Percentiles rank a stretch among this genome's conserved stretches.
These are phyloP conservation scores for Zaprionus taronus DNA, from an alignment of 1,140 invertebrate species.

Conservation along the genomic window DNA sequence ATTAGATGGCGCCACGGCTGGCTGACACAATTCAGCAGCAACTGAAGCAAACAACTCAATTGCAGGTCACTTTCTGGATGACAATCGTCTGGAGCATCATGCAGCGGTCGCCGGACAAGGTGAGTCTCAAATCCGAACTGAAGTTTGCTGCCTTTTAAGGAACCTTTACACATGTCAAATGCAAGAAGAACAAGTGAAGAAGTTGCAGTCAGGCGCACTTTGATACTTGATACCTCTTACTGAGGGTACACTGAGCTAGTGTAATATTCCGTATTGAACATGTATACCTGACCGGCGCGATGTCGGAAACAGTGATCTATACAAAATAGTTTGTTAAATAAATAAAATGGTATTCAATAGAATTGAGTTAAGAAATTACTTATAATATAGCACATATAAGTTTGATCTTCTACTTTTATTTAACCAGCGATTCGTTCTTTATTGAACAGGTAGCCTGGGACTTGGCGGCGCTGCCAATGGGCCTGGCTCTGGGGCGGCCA, in stretches of 20 bases:
- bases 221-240: background rate
- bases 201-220: background rate
- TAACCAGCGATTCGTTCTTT: background rate
- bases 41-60: slow-evolving; percentile 78
- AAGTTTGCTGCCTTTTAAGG: slow-evolving; percentile 30
- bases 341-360: too few relatives aligned
- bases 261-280: too few relatives aligned
- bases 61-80: slow-evolving; percentile 84
- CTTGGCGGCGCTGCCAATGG: slow-evolving; percentile 51
- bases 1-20: slow-evolving; percentile 70
- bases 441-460: slow-evolving; percentile 58
- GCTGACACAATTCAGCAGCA: slow-evolving; percentile 57
- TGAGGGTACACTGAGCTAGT: too few relatives aligned
- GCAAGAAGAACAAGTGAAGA: background rate
- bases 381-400: too few relatives aligned
- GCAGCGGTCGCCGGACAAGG: slow-evolving; percentile 72
- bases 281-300: too few relatives aligned
- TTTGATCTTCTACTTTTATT: too few relatives aligned
- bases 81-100: slow-evolving; percentile 82
- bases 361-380: too few relatives aligned
- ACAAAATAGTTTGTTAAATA: too few relatives aligned
- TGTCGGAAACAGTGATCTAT: too few relatives aligned
- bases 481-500: slow-evolving; percentile 37
- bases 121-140: slow-evolving; percentile 44
- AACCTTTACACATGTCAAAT: slow-evolving; percentile 2